A percentile compares a stretch with the other conserved stretches of the same genome.
phyloP scores from a whole-genome alignment of 2,888 invertebrate genomes.

The Nebria salina region DNA sequence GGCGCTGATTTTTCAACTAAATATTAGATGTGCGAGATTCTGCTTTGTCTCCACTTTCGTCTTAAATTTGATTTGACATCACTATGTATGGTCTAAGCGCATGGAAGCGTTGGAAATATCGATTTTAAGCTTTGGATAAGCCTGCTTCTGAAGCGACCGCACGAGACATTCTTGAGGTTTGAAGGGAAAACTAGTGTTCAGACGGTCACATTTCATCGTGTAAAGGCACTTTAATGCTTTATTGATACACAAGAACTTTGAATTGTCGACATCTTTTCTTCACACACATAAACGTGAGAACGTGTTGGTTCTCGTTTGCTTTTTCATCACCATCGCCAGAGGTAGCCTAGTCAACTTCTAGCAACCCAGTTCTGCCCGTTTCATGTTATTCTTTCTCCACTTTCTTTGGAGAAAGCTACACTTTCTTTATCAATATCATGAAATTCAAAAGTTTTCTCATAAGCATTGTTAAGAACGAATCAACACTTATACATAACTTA shows the following conservation, averaged over 20 bases:
- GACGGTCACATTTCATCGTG: conserved; percentile 32
- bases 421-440: not conserved
- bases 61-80: conserved; percentile 31
- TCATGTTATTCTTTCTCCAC: conserved; percentile 22
- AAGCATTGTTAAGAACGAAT: not conserved
- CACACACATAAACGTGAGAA: not conserved
- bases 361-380: conserved; percentile 35
- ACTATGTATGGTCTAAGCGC: not conserved
- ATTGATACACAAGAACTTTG: conserved; percentile 43
- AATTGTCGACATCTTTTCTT: conserved; percentile 40
- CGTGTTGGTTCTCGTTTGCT: conserved; percentile 31
- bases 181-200: conserved; percentile 9
- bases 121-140: conserved; percentile 3
- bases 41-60: conserved; percentile 36
- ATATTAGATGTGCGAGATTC: conserved; percentile 41
- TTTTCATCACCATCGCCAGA: conserved; percentile 24
- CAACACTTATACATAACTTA: too few species aligned
- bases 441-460: not conserved
- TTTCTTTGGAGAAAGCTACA: not conserved
- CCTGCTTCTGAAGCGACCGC: not conserved
- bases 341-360: not conserved
- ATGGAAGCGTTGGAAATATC: not conserved
- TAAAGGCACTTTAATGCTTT: conserved; percentile 44
- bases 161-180: conserved; percentile 18
- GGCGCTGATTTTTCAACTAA: conserved; percentile 39